Evolutionary conservation across 2,797 vertebrate genomes (phyloP).

Genomic region (Melanotaenia pygmaea): DNA sequence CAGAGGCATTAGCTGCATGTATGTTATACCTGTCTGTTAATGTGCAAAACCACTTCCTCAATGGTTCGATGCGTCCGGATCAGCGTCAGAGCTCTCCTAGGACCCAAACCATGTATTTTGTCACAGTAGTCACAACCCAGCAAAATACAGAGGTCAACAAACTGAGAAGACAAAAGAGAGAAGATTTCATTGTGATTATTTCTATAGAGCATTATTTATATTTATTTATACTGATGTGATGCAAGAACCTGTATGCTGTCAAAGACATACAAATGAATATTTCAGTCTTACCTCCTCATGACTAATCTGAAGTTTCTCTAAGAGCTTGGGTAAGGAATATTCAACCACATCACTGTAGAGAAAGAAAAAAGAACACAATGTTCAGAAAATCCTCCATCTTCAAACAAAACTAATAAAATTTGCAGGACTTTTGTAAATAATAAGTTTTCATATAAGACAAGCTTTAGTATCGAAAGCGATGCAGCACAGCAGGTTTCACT

Average conservation of each 20-base stretch:
- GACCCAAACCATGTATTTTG: slow-evolving; percentile 84
- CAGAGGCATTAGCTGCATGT: not conserved
- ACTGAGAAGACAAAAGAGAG: slow-evolving; percentile 65
- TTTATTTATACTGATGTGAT: not conserved
- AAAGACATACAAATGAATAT: not conserved
- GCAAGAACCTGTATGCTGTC: not conserved
- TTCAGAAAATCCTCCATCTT: not conserved
- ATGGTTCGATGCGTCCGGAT: slow-evolving; percentile 84
- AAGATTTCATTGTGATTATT: not conserved
- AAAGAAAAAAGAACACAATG: not conserved
- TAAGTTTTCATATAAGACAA: not conserved
- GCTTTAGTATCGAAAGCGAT: not conserved
- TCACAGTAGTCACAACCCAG: slow-evolving; percentile 89
- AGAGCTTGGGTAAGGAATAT: slow-evolving; percentile 80
- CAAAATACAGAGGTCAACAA: slow-evolving; percentile 89
- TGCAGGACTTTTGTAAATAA: not conserved
- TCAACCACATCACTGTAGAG: slow-evolving; percentile 79
- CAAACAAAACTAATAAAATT: not conserved
- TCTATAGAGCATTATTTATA: too few species aligned
- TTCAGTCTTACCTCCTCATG: slow-evolving; percentile 78
- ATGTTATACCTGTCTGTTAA: slow-evolving; percentile 78
- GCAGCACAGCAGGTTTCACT: not conserved
- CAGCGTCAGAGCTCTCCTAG: slow-evolving; percentile 81
- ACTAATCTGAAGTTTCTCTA: slow-evolving; percentile 77
- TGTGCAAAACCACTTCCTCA: slow-evolving; percentile 78